These are phyloP conservation scores for Huso huso DNA, from an alignment of 2,797 vertebrate species.

Conservation along the genomic window DNA sequence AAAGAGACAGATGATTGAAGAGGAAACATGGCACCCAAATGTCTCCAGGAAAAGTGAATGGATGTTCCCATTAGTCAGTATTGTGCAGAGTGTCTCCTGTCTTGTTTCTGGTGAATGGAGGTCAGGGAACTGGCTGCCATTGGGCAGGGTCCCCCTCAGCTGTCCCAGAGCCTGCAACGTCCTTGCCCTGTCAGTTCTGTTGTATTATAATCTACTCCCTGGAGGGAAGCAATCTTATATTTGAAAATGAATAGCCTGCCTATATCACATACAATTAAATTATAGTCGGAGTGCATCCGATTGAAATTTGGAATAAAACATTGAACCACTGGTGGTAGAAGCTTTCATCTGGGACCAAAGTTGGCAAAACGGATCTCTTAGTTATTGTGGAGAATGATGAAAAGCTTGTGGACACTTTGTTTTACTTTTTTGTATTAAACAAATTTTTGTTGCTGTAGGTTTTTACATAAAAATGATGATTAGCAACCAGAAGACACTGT, in stretches of 20 bases:
- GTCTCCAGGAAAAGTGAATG: background rate
- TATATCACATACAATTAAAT: conserved; percentile 63
- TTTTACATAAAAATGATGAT: too few species aligned
- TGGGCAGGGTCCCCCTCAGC: conserved; percentile 19
- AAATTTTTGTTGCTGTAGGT: too few species aligned
- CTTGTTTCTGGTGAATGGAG: conserved; percentile 14
- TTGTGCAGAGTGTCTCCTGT: background rate
- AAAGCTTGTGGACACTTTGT: background rate
- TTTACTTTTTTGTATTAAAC: background rate
- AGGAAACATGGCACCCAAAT: too few species aligned
- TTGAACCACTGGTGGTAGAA: conserved; percentile 42
- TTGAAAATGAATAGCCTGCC: conserved; percentile 53
- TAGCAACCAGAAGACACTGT: background rate
- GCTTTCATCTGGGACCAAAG: conserved; percentile 54
- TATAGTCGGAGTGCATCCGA: conserved; percentile 52
- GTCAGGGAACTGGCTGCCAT: conserved; percentile 10
- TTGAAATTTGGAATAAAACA: conserved; percentile 31
- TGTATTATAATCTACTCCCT: conserved; percentile 53
- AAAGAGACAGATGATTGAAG: too few species aligned
- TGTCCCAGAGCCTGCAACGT: conserved; percentile 45
- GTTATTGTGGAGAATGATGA: background rate
- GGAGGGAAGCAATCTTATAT: conserved; percentile 63
- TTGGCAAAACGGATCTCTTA: conserved; percentile 50
- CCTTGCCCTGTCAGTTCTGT: conserved; percentile 52
- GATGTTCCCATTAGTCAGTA: background rate